Evolutionary conservation across 2,113 vertebrate genomes (phyloP).

Genomic region (Crotalus viridis): DNA sequence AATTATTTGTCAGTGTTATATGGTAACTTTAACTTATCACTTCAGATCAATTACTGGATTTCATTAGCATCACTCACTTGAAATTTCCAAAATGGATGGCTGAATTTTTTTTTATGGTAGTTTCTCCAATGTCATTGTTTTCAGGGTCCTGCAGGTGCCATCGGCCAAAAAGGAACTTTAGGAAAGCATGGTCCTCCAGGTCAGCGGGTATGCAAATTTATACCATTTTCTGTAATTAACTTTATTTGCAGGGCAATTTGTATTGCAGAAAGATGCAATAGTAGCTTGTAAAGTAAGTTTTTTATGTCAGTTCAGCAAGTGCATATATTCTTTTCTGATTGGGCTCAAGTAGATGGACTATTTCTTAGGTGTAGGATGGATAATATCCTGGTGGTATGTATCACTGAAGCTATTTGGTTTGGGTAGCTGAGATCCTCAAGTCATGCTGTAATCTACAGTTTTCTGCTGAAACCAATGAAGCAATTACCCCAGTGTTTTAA

Average conservation of each 20-base stretch:
- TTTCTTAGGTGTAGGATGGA: background rate
- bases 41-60: background rate
- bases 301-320: background rate
- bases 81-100: background rate
- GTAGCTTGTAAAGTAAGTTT: background rate
- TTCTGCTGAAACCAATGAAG: too few relatives aligned
- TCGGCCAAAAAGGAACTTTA: background rate
- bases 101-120: background rate
- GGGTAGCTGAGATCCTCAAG: too few relatives aligned
- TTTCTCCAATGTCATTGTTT: background rate
- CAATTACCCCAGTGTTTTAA: too few relatives aligned
- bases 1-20: background rate
- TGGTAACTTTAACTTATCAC: background rate
- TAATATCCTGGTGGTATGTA: too few relatives aligned
- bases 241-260: background rate
- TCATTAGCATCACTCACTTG: background rate
- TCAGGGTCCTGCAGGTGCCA: conserved; percentile 1
- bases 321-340: too few relatives aligned
- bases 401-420: too few relatives aligned
- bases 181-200: conserved; percentile 6
- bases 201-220: background rate
- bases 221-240: background rate
- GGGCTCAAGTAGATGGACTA: background rate
- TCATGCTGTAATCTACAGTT: too few relatives aligned
- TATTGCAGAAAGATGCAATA: background rate